phyloP scores from a whole-genome alignment of 2,888 invertebrate species.

The Acronicta aceris region DNA sequence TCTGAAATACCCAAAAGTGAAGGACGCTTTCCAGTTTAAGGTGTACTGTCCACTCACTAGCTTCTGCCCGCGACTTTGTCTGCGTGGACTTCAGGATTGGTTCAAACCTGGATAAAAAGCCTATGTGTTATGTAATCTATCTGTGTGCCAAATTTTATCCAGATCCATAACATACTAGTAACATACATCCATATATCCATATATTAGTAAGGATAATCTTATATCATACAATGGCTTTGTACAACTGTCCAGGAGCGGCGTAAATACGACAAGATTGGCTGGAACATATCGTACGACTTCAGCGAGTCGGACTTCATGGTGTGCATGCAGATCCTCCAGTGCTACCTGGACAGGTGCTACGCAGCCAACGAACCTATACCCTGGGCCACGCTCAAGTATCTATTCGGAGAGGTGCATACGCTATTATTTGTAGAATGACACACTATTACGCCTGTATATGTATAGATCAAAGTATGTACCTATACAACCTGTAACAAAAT shows the following conservation, averaged over 20 bases:
- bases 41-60: conserved; percentile 68
- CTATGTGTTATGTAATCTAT: no score
- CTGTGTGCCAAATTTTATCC: no score
- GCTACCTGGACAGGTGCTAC: conserved; percentile 93
- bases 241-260: conserved; percentile 96
- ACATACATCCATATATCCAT: no score
- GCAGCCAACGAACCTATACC: conserved; percentile 91
- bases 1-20: conserved; percentile 48
- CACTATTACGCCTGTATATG: no score
- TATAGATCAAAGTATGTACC: no score
- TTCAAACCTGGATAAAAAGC: conserved; percentile 53
- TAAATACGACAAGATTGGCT: conserved; percentile 98
- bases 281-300: conserved; percentile 98
- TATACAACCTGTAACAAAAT: no score
- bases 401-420: conserved; percentile 94
- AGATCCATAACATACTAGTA: no score
- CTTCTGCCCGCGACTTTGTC: no score
- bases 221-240: no score
- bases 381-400: conserved; percentile 97
- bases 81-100: no score
- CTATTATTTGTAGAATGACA: neutral
- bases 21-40: conserved; percentile 54
- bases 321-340: conserved; percentile 95
- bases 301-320: conserved; percentile 97
- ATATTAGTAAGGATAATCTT: no score